These are phyloP conservation scores for Dusona sp. DNA, from an alignment of 2,888 invertebrate genomes.

Conservation along the genomic window DNA sequence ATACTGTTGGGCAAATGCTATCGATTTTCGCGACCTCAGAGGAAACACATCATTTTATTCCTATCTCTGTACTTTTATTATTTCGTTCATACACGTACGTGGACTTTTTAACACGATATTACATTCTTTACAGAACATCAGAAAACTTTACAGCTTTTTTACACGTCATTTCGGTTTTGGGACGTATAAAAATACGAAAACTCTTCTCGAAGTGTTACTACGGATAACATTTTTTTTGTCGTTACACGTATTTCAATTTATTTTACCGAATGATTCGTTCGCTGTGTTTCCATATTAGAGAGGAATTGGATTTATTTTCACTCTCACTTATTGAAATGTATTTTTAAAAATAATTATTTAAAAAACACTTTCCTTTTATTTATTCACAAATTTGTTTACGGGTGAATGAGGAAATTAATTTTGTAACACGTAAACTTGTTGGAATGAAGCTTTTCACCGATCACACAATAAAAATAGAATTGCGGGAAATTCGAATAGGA, in stretches of 20 bases:
- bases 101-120: not conserved
- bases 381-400: not conserved
- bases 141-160: not conserved
- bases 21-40: conserved; percentile 60
- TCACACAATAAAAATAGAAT: not conserved
- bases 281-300: not conserved
- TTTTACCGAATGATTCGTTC: not conserved
- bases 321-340: not conserved
- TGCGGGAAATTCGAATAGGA: not conserved
- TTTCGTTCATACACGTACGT: not conserved
- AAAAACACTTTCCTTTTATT: not conserved
- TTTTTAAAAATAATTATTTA: not conserved
- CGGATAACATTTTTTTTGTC: not conserved
- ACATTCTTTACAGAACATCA: not conserved
- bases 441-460: not conserved
- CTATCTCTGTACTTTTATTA: conserved; percentile 25
- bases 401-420: not conserved
- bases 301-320: not conserved
- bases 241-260: not conserved
- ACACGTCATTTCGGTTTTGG: not conserved
- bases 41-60: conserved; percentile 15
- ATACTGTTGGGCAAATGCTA: conserved; percentile 44
- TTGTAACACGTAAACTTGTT: not conserved
- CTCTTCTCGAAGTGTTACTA: not conserved
- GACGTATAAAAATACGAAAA: not conserved